Conservation (phyloP, 2,113 vertebrate species). For the Laticauda laticaudata region DNA sequence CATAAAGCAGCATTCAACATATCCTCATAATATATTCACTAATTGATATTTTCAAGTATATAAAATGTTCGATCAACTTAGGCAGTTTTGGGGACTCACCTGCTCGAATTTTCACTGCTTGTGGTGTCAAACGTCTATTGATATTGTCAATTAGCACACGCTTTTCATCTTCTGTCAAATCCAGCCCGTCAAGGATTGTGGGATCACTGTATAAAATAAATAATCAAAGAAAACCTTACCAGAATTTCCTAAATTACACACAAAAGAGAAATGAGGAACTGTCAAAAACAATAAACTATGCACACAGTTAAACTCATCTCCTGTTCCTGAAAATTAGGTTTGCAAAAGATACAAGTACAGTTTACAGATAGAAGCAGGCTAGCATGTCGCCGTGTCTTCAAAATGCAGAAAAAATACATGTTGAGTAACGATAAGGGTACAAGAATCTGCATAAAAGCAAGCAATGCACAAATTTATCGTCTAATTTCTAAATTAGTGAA, state of each 20-base stretch:
- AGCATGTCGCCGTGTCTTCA: not conserved
- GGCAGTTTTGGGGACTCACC: slow-evolving; percentile 67
- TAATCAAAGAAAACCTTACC: not conserved
- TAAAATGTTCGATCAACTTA: not conserved
- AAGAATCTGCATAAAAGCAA: not conserved
- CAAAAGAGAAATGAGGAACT: not conserved
- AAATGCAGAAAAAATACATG: not conserved
- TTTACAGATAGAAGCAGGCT: not conserved
- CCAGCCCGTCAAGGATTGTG: slow-evolving; percentile 88
- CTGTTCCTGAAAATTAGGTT: not conserved
- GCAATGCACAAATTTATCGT: not conserved
- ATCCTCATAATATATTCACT: not conserved
- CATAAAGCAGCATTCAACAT: not conserved
- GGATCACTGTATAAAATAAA: slow-evolving; percentile 81
- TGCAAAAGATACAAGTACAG: not conserved
- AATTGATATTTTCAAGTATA: not conserved
- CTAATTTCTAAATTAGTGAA: not conserved
- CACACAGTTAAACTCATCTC: not conserved
- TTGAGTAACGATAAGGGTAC: too few relatives aligned
- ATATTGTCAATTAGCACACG: slow-evolving; percentile 93
- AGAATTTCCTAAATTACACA: not conserved
- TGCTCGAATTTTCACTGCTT: slow-evolving; percentile 98
- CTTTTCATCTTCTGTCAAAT: slow-evolving; percentile 92
- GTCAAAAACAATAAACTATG: not conserved
- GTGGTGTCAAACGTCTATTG: slow-evolving; percentile 94